A percentile compares a stretch with the other conserved stretches of the same genome.
phyloP scores from a whole-genome alignment of 2,797 vertebrate genomes.

The Schizopygopsis malacanthus region DNA sequence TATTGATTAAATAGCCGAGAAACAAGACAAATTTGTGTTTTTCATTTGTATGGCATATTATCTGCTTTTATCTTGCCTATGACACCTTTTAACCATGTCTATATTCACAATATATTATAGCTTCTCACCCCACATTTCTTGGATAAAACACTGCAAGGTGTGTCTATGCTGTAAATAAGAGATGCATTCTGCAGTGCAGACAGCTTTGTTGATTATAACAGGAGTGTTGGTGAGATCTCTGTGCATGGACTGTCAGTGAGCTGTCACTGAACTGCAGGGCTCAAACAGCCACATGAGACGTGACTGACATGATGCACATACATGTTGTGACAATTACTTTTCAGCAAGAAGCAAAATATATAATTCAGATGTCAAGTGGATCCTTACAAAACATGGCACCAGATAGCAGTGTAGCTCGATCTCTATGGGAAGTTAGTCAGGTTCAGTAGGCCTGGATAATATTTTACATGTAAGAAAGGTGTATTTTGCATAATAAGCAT shows the following conservation, averaged over 20 bases:
- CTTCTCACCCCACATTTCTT: neutral
- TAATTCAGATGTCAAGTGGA: constrained; percentile 22
- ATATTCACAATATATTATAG: neutral
- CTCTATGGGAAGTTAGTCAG: neutral
- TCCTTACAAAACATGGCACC: constrained; percentile 18
- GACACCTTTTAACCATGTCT: neutral
- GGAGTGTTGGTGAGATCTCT: constrained; percentile 13
- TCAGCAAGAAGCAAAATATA: constrained; percentile 18
- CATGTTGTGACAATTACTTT: constrained; percentile 21
- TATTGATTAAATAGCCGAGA: too few relatives aligned
- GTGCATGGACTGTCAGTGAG: neutral
- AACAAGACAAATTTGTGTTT: neutral
- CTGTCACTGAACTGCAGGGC: constrained; percentile 19
- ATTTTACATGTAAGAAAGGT: neutral
- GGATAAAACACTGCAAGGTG: neutral
- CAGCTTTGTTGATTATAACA: constrained; percentile 30
- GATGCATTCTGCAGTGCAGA: neutral
- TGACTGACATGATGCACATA: constrained; percentile 13
- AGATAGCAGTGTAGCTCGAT: neutral
- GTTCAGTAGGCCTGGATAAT: neutral
- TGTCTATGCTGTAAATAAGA: constrained; percentile 14
- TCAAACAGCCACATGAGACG: neutral
- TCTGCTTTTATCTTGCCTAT: neutral
- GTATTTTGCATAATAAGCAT: neutral
- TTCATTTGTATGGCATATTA: neutral